Conservation (phyloP, 1,140 invertebrate genomes). For the Bombus waltoni region DNA sequence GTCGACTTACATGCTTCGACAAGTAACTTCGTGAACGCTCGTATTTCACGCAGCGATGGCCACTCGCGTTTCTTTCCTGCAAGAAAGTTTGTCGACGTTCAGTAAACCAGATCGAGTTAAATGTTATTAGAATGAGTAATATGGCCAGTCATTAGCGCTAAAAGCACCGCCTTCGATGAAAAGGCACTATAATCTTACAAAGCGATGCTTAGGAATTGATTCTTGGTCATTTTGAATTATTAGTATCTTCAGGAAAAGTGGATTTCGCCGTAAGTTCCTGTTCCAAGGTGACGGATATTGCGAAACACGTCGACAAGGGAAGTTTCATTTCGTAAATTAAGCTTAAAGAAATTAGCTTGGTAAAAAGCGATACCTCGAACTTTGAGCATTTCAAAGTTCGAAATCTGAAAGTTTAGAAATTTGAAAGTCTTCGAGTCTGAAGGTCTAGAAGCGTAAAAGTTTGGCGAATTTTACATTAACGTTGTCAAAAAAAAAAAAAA, state of each 20-base stretch:
- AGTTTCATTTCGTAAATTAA: neutral
- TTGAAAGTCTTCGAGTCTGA: neutral
- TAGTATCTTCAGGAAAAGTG: neutral
- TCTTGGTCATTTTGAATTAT: neutral
- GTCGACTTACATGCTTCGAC: neutral
- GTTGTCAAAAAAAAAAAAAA: no score
- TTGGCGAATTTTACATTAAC: no score
- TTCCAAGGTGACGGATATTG: neutral
- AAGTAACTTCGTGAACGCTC: neutral
- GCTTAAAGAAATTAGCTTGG: no score
- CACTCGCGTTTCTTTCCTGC: slow-evolving; percentile 11
- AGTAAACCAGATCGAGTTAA: neutral
- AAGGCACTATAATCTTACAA: neutral
- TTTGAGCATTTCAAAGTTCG: no score
- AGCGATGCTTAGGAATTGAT: neutral
- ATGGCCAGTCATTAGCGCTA: neutral
- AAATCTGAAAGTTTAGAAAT: no score
- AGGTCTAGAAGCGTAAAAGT: no score
- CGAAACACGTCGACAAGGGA: neutral
- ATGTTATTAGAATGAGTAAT: neutral
- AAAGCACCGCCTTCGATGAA: no score
- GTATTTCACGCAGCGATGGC: slow-evolving; percentile 23
- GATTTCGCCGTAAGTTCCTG: neutral
- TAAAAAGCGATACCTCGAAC: no score
- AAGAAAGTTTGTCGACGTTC: slow-evolving; percentile 1